Conservation (phyloP, 2,113 vertebrate species). For the Lepus americanus region DNA sequence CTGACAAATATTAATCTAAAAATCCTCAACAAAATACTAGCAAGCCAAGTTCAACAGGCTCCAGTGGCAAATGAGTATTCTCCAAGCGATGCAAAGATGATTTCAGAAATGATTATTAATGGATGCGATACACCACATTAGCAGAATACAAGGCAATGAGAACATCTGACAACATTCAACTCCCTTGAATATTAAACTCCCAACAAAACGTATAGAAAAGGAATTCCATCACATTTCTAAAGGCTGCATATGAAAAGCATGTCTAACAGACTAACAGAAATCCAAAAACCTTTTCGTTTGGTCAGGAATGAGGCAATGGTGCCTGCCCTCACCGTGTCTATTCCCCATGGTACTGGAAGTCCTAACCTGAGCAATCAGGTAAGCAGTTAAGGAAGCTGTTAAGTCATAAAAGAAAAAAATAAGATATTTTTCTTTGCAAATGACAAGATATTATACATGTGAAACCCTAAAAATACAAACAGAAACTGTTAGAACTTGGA, state of each 20-base stretch:
- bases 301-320: neutral
- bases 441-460: neutral
- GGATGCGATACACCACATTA: neutral
- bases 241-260: neutral
- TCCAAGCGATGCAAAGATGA: neutral
- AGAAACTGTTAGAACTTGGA: neutral
- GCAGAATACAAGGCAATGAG: neutral
- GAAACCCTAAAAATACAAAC: neutral
- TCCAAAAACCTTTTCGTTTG: neutral
- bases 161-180: neutral
- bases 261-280: neutral
- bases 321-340: rapidly evolving
- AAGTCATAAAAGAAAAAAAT: neutral
- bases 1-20: neutral
- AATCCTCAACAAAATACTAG: neutral
- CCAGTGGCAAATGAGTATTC: neutral
- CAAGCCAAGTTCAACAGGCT: neutral
- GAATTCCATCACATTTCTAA: too few relatives aligned
- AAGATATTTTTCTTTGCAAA: neutral
- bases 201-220: neutral
- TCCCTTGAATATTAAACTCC: neutral
- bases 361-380: neutral
- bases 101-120: neutral
- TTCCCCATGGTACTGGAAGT: neutral
- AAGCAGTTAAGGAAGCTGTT: neutral